Conservation (phyloP, 2,888 invertebrate genomes). For the Abscondita cerata region DNA sequence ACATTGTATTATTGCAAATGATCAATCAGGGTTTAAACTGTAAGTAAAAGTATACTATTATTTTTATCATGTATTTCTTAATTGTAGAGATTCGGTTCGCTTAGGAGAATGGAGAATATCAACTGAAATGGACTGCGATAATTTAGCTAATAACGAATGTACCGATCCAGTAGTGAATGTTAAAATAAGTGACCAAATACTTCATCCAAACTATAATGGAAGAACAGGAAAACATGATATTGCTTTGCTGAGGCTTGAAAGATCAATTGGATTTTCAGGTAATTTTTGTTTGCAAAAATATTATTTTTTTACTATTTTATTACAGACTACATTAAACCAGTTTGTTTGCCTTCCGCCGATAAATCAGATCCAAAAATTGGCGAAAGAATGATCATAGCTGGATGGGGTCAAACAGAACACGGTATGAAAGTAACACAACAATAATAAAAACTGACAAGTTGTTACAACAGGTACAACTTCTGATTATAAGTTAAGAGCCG, state of each 20-base stretch:
- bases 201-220: constrained; percentile 51
- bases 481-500: constrained; percentile 21
- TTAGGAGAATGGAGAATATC: constrained; percentile 61
- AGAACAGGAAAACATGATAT: constrained; percentile 53
- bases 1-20: constrained; percentile 50
- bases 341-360: constrained; percentile 21
- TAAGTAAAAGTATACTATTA: constrained; percentile 6
- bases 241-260: constrained; percentile 60
- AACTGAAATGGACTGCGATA: constrained; percentile 57
- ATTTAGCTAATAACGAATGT: constrained; percentile 50
- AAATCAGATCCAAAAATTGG: not conserved
- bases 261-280: constrained; percentile 59
- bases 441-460: not conserved
- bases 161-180: constrained; percentile 52
- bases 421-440: constrained; percentile 2
- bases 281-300: constrained; percentile 49
- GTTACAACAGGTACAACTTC: constrained; percentile 1
- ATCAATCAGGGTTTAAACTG: constrained; percentile 5
- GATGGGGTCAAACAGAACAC: constrained; percentile 30
- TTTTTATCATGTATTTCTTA: not conserved
- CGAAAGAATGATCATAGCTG: constrained; percentile 5
- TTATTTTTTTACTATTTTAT: constrained; percentile 33
- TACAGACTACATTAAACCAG: constrained; percentile 26
- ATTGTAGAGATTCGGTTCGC: constrained; percentile 49
- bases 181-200: constrained; percentile 53